These are phyloP conservation scores for Rhinopomastus cyanomelas DNA, from an alignment of 2,113 vertebrate species.

Conservation along the genomic window DNA sequence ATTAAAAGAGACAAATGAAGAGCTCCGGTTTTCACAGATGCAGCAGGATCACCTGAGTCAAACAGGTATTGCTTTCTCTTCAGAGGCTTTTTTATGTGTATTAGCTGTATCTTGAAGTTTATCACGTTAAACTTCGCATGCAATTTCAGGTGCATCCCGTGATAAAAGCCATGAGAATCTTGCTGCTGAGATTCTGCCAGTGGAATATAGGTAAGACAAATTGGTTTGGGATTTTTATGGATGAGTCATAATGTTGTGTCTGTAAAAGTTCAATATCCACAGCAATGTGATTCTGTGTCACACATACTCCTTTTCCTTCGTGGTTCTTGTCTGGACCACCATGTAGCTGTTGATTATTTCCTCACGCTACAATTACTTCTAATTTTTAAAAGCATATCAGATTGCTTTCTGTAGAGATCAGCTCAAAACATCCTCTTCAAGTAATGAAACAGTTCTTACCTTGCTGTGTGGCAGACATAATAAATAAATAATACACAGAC, in stretches of 20 bases:
- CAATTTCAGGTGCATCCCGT: slow-evolving; percentile 75
- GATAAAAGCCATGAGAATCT: slow-evolving; percentile 86
- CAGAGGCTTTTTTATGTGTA: not conserved
- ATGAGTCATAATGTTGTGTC: not conserved
- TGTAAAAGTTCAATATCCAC: not conserved
- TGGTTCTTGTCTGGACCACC: not conserved
- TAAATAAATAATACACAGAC: not conserved
- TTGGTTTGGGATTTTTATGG: not conserved
- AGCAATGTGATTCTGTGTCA: not conserved
- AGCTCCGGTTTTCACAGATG: slow-evolving; percentile 90
- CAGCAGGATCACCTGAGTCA: slow-evolving; percentile 90
- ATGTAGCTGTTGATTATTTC: not conserved
- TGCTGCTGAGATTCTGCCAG: slow-evolving; percentile 92
- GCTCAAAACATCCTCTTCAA: not conserved
- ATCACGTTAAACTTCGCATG: not conserved
- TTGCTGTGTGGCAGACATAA: not conserved
- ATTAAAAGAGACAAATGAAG: slow-evolving; percentile 93
- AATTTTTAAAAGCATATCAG: not conserved
- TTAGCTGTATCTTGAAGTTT: not conserved
- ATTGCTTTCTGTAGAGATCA: not conserved
- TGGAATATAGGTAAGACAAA: slow-evolving; percentile 87
- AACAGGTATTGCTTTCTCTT: slow-evolving; percentile 78
- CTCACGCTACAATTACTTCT: not conserved
- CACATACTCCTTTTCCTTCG: not conserved
- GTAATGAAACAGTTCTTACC: not conserved